These are phyloP conservation scores for Patella ulyssiponensis DNA, from an alignment of 2,888 invertebrate genomes.

Conservation along the genomic window DNA sequence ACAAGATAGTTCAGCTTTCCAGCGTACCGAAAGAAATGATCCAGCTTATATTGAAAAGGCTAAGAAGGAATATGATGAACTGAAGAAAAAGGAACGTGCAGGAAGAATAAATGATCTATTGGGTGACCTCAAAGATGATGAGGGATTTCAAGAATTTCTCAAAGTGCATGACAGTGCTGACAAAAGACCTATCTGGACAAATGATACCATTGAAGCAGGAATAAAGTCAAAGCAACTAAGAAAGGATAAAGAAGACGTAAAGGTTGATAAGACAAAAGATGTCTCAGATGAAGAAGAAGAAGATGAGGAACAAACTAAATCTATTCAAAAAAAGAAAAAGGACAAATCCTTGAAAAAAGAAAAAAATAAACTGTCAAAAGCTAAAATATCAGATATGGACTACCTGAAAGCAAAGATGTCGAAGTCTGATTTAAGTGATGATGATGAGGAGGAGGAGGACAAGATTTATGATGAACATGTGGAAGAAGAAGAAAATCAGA, in stretches of 20 bases:
- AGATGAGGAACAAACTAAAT: constrained; percentile 26
- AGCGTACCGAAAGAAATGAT: constrained; percentile 25
- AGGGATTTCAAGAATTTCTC: constrained; percentile 90
- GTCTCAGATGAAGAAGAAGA: background rate
- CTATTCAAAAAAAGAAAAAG: constrained; percentile 49
- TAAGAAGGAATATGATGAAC: constrained; percentile 17
- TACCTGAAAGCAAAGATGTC: constrained; percentile 59
- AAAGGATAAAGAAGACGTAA: constrained; percentile 70
- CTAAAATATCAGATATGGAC: constrained; percentile 33
- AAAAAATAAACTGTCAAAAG: constrained; percentile 12
- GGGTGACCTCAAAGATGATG: constrained; percentile 78
- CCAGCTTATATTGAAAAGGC: constrained; percentile 27
- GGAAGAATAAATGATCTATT: background rate
- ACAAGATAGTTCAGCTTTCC: constrained; percentile 81
- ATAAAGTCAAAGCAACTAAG: constrained; percentile 70
- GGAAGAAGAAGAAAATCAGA: constrained; percentile 4
- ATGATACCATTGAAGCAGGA: constrained; percentile 71
- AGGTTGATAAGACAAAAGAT: background rate
- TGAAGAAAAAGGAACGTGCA: background rate
- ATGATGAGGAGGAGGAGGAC: constrained; percentile 53
- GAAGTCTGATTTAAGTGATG: constrained; percentile 40
- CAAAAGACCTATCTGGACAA: constrained; percentile 74
- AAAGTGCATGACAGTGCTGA: constrained; percentile 81
- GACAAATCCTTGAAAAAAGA: constrained; percentile 33
- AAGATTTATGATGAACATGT: constrained; percentile 27